These are phyloP conservation scores for Holotrichia oblita DNA, from an alignment of 1,140 invertebrate genomes.

Conservation along the genomic window DNA sequence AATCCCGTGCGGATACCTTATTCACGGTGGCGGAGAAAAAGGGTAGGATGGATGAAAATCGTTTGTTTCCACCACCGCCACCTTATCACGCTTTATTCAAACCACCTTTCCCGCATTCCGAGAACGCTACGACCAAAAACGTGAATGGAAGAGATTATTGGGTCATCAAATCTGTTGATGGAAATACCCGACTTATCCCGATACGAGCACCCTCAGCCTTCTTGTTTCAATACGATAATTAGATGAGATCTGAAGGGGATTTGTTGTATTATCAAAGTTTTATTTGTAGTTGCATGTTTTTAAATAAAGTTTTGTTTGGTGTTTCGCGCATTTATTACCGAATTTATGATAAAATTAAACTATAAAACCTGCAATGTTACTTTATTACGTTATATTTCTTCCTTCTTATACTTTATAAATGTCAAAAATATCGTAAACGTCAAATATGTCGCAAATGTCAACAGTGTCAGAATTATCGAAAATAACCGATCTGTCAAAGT, in stretches of 20 bases:
- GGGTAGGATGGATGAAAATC: background rate
- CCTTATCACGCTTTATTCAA: slow-evolving; percentile 65
- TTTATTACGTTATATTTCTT: too few relatives aligned
- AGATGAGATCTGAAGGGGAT: background rate
- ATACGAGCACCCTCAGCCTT: slow-evolving; percentile 74
- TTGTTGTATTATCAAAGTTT: background rate
- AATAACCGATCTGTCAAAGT: too few relatives aligned
- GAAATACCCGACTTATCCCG: slow-evolving; percentile 71
- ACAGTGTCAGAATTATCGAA: too few relatives aligned
- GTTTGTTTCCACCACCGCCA: slow-evolving; percentile 61
- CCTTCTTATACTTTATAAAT: too few relatives aligned
- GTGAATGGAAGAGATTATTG: slow-evolving; percentile 81
- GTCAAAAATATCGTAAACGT: too few relatives aligned
- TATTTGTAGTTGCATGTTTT: background rate
- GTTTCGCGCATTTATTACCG: background rate
- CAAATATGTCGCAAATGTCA: too few relatives aligned
- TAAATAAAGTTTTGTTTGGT: background rate
- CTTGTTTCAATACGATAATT: slow-evolving; percentile 67
- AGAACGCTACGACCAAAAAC: slow-evolving; percentile 64
- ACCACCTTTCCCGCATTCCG: slow-evolving; percentile 58
- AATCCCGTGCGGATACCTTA: background rate
- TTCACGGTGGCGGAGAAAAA: background rate
- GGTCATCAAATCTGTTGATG: slow-evolving; percentile 67
- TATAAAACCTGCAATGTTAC: too few relatives aligned
- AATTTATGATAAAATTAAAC: too few relatives aligned